phyloP scores from a whole-genome alignment of 2,797 vertebrate species.

The Scomberomorus guttatus region DNA sequence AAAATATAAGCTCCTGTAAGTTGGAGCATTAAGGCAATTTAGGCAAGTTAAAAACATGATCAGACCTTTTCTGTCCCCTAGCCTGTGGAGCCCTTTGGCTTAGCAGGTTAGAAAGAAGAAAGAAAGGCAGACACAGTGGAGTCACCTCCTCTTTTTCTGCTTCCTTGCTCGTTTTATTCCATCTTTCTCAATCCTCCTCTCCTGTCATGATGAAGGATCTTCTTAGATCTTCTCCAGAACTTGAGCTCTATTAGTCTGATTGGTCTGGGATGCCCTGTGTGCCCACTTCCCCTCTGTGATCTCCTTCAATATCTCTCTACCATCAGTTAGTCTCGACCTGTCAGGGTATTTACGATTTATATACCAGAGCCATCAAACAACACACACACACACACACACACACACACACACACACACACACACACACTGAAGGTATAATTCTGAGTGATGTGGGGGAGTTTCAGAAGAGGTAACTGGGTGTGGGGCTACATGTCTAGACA shows the following conservation, averaged over 20 bases:
- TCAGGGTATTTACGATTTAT: background rate
- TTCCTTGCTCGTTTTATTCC: background rate
- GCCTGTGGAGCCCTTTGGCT: background rate
- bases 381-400: no score
- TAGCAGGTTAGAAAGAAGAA: background rate
- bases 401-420: no score
- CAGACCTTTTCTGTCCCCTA: background rate
- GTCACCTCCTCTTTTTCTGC: background rate
- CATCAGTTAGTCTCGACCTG: conserved; percentile 9
- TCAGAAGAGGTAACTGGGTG: conserved; percentile 9
- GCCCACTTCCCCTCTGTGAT: background rate
- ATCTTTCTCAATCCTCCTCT: conserved; percentile 1
- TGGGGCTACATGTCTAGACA: conserved; percentile 53
- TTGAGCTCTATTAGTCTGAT: conserved; percentile 24
- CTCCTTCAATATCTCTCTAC: background rate
- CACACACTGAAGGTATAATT: background rate
- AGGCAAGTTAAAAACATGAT: background rate
- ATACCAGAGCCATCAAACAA: conserved; percentile 15
- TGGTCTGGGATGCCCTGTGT: background rate
- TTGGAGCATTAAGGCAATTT: background rate
- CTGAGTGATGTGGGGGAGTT: conserved; percentile 19
- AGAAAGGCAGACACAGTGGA: conserved; percentile 12
- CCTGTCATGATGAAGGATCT: conserved; percentile 10
- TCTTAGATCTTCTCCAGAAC: conserved; percentile 20
- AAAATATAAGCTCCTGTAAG: background rate